phyloP scores from a whole-genome alignment of 2,113 vertebrate genomes.

The Hylia prasina region DNA sequence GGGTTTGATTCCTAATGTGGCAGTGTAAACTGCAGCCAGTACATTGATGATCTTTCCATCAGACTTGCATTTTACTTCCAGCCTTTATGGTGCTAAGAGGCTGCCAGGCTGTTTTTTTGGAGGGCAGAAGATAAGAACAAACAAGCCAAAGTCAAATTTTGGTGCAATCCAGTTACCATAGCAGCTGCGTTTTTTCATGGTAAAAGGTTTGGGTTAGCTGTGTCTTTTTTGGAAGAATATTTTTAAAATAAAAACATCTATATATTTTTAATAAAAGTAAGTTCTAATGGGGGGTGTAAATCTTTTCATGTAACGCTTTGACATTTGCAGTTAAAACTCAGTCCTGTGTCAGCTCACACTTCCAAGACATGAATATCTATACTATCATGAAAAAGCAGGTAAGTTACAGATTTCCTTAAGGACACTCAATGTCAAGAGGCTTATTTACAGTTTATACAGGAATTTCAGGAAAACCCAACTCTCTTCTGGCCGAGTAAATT shows the following conservation, averaged over 20 bases:
- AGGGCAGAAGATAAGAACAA: neutral
- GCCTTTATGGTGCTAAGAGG: neutral
- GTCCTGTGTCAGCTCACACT: neutral
- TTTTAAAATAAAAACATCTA: neutral
- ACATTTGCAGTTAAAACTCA: neutral
- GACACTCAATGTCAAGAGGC: neutral
- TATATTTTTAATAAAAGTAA: neutral
- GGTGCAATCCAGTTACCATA: neutral
- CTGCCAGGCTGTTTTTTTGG: neutral
- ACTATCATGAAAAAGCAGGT: neutral
- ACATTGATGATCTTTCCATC: neutral
- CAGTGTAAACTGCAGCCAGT: neutral
- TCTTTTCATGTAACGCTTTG: neutral
- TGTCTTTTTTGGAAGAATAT: neutral
- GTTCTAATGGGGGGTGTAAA: neutral
- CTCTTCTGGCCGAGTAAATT: neutral
- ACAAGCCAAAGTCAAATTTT: neutral
- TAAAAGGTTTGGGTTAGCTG: neutral
- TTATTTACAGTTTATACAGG: neutral
- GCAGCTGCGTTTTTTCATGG: neutral
- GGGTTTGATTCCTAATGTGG: neutral
- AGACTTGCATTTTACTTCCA: neutral
- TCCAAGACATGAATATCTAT: neutral
- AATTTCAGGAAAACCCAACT: neutral
- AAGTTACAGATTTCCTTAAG: neutral